Evolutionary conservation across 2,797 vertebrate genomes (phyloP).

Genomic region (Schizothorax lantsangensis): DNA sequence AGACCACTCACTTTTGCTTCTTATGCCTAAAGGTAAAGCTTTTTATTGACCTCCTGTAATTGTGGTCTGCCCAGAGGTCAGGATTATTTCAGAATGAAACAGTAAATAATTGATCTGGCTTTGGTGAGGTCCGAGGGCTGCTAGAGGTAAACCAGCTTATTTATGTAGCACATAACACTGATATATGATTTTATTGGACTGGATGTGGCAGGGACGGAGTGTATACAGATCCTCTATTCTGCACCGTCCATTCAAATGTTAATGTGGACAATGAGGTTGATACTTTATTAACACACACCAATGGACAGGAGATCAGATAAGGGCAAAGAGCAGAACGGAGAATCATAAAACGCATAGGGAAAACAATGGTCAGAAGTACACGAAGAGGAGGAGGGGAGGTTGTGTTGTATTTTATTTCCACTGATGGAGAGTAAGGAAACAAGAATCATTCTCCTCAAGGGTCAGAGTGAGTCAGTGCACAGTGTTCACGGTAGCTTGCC

Average conservation of each 20-base stretch:
- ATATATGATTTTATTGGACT: slow-evolving; percentile 49
- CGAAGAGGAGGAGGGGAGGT: not conserved
- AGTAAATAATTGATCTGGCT: slow-evolving; percentile 63
- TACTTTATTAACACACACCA: slow-evolving; percentile 31
- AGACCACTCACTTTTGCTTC: not conserved
- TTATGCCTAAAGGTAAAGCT: slow-evolving; percentile 18
- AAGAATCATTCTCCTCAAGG: slow-evolving; percentile 36
- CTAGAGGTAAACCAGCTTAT: slow-evolving; percentile 45
- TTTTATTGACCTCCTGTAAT: slow-evolving; percentile 57
- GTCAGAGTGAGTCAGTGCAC: slow-evolving; percentile 27
- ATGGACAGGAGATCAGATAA: slow-evolving; percentile 6
- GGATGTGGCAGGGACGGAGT: slow-evolving; percentile 15
- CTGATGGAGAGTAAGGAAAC: slow-evolving; percentile 37
- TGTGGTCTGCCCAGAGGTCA: slow-evolving; percentile 50
- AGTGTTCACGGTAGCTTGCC: not conserved
- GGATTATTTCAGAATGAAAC: slow-evolving; percentile 58
- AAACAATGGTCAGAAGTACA: slow-evolving; percentile 11
- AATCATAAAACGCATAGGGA: not conserved
- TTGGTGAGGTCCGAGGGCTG: slow-evolving; percentile 14
- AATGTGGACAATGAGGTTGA: slow-evolving; percentile 47
- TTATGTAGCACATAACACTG: slow-evolving; percentile 51
- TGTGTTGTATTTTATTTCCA: not conserved
- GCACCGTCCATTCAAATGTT: slow-evolving; percentile 41
- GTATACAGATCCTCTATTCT: slow-evolving; percentile 11
- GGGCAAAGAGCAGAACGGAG: slow-evolving; percentile 2